A percentile compares a stretch with the other conserved stretches of the same genome.
Conservation (phyloP, 2,797 vertebrate species). For the Clarias pachynema region DNA sequence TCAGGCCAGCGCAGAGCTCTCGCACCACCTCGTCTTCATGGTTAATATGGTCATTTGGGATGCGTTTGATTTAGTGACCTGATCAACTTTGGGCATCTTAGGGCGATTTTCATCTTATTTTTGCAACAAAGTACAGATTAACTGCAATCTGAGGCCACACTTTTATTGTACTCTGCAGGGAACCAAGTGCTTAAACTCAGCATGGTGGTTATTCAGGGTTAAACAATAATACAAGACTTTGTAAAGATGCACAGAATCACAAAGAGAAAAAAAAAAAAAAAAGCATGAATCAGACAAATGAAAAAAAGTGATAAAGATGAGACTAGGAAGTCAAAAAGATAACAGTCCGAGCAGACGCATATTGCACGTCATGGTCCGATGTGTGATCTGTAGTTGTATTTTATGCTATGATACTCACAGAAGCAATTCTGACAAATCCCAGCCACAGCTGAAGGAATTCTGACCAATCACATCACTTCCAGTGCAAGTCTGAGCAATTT, state of each 20-base stretch:
- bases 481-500: neutral
- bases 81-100: neutral
- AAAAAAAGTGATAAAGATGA: neutral
- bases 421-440: neutral
- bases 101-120: neutral
- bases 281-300: neutral
- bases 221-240: neutral
- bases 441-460: neutral
- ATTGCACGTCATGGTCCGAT: too few relatives aligned
- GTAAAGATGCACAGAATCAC: neutral
- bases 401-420: neutral
- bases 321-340: neutral
- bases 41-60: neutral
- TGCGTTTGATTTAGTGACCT: neutral
- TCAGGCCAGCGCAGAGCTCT: conserved; percentile 24
- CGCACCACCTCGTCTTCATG: conserved; percentile 2
- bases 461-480: neutral
- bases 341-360: neutral
- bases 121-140: neutral
- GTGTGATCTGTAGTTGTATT: neutral
- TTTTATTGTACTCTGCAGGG: neutral
- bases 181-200: neutral
- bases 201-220: neutral
- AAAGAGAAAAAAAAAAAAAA: neutral
- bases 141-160: too few relatives aligned